Evolutionary conservation across 2,888 invertebrate species (phyloP).

Genomic region (Icerya purchasi): DNA sequence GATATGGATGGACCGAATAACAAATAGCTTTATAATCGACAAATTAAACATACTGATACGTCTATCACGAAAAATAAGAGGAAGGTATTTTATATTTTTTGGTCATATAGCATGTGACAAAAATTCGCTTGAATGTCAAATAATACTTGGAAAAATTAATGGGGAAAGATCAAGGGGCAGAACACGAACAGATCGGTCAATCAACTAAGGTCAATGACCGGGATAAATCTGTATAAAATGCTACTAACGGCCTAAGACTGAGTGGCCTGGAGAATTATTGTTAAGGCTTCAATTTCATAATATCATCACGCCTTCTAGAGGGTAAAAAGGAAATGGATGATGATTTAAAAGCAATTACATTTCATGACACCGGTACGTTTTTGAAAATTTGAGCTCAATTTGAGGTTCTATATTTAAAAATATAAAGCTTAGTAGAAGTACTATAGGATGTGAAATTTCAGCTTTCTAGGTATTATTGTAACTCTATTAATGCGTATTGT

Average conservation of each 20-base stretch:
- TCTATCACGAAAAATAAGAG: not conserved
- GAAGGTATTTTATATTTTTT: not conserved
- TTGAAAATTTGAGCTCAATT: no score
- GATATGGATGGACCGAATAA: not conserved
- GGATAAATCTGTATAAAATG: not conserved
- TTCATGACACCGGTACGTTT: no score
- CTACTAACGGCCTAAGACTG: not conserved
- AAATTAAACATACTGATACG: not conserved
- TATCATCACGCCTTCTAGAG: not conserved
- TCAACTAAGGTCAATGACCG: not conserved
- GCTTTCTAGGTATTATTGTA: no score
- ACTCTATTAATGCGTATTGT: no score
- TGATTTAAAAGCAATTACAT: no score
- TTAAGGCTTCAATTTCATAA: not conserved
- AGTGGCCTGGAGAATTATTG: not conserved
- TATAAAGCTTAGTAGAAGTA: no score
- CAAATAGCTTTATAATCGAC: not conserved
- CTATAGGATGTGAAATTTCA: no score
- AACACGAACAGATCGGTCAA: no score
- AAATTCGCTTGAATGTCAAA: not conserved
- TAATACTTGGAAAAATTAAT: not conserved
- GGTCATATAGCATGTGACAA: not conserved
- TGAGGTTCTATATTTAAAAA: no score
- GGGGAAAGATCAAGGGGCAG: no score
- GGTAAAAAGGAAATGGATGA: not conserved